Conservation (phyloP, 2,113 vertebrate species). For the Proterorhinus semilunaris region DNA sequence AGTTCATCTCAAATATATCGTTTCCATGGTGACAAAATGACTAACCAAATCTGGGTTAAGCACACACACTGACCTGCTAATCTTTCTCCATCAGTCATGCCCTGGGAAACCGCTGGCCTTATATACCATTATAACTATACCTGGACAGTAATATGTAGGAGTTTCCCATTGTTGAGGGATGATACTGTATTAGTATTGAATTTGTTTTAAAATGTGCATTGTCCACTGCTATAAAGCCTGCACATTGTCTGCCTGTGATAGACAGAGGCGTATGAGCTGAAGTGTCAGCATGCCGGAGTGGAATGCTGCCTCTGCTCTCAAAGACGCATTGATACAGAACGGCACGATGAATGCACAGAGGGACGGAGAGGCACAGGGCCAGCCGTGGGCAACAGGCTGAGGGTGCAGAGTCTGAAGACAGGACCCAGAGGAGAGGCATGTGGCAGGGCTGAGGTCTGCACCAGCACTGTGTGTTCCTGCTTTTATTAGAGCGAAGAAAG, state of each 20-base stretch:
- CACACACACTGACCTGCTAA: constrained; percentile 16
- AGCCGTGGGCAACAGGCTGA: constrained; percentile 26
- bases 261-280: neutral
- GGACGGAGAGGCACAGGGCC: constrained; percentile 54
- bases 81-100: neutral
- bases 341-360: constrained; percentile 71
- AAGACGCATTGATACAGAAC: constrained; percentile 73
- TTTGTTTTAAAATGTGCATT: too few species aligned
- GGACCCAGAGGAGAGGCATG: constrained; percentile 37
- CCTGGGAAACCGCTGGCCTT: neutral
- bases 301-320: constrained; percentile 49
- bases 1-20: too few species aligned
- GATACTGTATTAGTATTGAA: neutral
- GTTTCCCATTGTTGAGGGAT: neutral
- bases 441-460: constrained; percentile 23
- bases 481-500: constrained; percentile 18
- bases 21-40: neutral
- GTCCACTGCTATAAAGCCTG: neutral
- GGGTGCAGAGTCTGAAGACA: constrained; percentile 6
- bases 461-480: constrained; percentile 13
- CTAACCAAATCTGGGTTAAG: constrained; percentile 13
- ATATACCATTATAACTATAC: neutral
- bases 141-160: neutral
- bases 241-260: neutral
- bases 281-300: constrained; percentile 48